These are phyloP conservation scores for Heterodera schachtii DNA, from an alignment of 1,140 invertebrate species.

Conservation along the genomic window DNA sequence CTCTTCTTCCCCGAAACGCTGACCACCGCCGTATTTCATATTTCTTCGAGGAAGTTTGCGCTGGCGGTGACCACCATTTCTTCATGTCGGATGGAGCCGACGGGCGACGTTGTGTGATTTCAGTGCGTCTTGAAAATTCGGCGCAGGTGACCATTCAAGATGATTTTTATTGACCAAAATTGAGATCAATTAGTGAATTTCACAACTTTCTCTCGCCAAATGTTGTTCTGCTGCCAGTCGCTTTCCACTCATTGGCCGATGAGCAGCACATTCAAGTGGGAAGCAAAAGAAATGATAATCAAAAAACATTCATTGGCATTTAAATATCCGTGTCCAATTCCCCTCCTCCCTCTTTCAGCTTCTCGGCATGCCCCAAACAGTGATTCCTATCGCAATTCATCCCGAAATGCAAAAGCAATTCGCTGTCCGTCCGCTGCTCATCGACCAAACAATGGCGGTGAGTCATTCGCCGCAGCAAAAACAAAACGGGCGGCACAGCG, in stretches of 20 bases:
- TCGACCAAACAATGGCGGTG: constrained; percentile 1
- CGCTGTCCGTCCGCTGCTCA: constrained; percentile 9
- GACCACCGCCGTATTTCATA: too few relatives aligned
- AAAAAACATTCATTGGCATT: background rate
- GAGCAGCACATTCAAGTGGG: constrained; percentile 26
- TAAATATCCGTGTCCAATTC: background rate
- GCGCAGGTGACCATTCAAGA: too few relatives aligned
- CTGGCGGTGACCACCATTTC: too few relatives aligned
- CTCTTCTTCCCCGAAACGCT: too few relatives aligned
- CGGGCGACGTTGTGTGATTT: too few relatives aligned
- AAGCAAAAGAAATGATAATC: background rate
- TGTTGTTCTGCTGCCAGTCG: constrained; percentile 27
- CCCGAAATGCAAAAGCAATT: constrained; percentile 11
- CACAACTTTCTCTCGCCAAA: constrained; percentile 16
- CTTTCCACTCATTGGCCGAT: constrained; percentile 18
- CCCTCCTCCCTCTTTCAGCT: background rate
- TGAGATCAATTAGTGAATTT: too few relatives aligned
- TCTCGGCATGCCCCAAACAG: constrained; percentile 25
- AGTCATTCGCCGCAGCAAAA: too few relatives aligned
- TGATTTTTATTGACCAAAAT: too few relatives aligned
- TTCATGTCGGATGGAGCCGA: too few relatives aligned
- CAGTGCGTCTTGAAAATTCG: too few relatives aligned
- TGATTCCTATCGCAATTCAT: constrained; percentile 30
- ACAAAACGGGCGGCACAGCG: background rate
- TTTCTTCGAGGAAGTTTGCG: too few relatives aligned